Conservation (phyloP, 2,113 vertebrate genomes). For the Catharus fuscescens region DNA sequence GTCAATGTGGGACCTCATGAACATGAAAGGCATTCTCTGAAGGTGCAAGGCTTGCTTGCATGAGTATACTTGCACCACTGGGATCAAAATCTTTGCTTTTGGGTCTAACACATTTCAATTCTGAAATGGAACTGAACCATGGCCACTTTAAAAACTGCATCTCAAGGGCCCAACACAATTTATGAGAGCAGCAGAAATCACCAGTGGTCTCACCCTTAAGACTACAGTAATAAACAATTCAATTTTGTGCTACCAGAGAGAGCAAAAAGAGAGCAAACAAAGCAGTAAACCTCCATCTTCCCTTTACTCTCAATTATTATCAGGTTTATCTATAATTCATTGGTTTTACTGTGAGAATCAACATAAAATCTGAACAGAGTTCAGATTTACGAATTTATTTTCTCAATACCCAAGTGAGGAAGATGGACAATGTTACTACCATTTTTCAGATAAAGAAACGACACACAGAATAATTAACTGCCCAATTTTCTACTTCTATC, state of each 20-base stretch:
- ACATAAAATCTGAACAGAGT: constrained; percentile 12
- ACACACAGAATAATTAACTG: background rate
- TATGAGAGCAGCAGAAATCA: constrained; percentile 1
- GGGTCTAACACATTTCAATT: background rate
- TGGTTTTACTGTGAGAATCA: constrained; percentile 2
- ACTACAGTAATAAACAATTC: constrained; percentile 13
- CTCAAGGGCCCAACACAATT: background rate
- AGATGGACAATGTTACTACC: background rate
- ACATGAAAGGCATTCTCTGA: background rate
- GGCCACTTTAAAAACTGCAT: background rate
- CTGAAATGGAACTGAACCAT: background rate
- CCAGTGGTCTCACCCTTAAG: background rate
- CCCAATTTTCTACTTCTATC: background rate
- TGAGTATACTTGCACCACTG: background rate
- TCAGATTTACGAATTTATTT: constrained; percentile 30
- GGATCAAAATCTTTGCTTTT: background rate
- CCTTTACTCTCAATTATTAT: background rate
- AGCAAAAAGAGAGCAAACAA: constrained; percentile 18
- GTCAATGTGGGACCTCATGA: rapidly evolving
- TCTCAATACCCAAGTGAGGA: background rate
- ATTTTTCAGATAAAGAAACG: background rate
- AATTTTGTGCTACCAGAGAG: background rate
- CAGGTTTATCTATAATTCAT: constrained; percentile 39
- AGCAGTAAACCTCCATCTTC: background rate
- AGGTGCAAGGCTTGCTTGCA: background rate